Conservation (phyloP, 2,113 vertebrate genomes). For the Crotalus tigris region DNA sequence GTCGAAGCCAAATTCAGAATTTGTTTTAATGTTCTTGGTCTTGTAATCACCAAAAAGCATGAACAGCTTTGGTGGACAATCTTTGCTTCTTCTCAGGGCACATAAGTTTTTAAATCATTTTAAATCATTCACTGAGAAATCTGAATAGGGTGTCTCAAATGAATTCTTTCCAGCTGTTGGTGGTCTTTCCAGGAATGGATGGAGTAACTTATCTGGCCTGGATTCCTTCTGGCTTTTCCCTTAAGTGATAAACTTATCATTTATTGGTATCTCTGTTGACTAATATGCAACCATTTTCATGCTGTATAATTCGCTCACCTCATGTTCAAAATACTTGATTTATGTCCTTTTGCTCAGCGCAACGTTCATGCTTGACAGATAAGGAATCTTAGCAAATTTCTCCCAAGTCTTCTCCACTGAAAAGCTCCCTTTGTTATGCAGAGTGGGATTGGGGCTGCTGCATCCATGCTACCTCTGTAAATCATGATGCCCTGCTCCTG, state of each 20-base stretch:
- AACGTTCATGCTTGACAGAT: conserved; percentile 28
- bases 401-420: conserved; percentile 19
- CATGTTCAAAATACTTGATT: conserved; percentile 1
- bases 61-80: background rate
- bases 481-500: conserved; percentile 11
- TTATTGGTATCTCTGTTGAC: background rate
- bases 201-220: background rate
- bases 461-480: conserved; percentile 8
- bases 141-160: background rate
- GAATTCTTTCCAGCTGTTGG: background rate
- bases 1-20: background rate
- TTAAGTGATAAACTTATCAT: background rate
- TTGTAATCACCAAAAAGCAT: background rate
- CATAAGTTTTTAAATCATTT: background rate
- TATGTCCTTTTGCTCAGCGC: conserved; percentile 13
- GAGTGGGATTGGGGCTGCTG: background rate
- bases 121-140: background rate
- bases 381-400: conserved; percentile 19
- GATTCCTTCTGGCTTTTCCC: background rate
- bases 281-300: background rate
- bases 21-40: background rate
- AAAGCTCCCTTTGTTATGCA: conserved; percentile 26
- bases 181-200: background rate
- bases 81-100: background rate
- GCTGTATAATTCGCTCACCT: background rate